Evolutionary conservation across 2,888 invertebrate species (phyloP).

Genomic region (Cosmopolites sordidus): DNA sequence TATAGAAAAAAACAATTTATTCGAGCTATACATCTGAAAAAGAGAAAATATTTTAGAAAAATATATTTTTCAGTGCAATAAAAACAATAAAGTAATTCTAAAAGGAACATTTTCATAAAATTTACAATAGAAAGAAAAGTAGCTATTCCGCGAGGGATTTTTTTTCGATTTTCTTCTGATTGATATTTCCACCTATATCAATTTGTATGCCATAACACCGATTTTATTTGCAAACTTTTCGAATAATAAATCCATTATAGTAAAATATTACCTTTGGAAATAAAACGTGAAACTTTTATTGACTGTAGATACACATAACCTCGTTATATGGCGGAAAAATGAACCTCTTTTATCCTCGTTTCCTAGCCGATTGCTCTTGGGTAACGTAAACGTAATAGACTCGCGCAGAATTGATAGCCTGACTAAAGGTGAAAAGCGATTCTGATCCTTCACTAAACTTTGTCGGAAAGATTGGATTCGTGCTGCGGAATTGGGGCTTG

Average conservation of each 20-base stretch:
- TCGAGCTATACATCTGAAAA: too few relatives aligned
- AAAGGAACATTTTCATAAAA: neutral
- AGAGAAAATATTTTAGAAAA: too few relatives aligned
- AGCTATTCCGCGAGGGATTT: neutral
- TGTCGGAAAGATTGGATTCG: constrained; percentile 42
- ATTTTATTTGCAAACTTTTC: constrained; percentile 27
- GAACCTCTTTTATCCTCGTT: constrained; percentile 42
- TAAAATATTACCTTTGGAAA: constrained; percentile 28
- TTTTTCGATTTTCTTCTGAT: constrained; percentile 12
- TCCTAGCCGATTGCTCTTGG: constrained; percentile 38
- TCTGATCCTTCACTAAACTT: constrained; percentile 40
- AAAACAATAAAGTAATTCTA: neutral
- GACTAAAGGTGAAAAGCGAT: constrained; percentile 45
- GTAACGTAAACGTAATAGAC: constrained; percentile 43
- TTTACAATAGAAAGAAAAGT: constrained; percentile 4
- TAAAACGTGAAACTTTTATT: constrained; percentile 33
- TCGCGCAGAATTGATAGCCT: constrained; percentile 43
- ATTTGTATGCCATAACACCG: constrained; percentile 28
- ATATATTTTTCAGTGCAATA: neutral
- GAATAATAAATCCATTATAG: constrained; percentile 29
- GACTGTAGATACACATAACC: constrained; percentile 33
- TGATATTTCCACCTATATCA: constrained; percentile 27
- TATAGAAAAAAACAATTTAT: too few relatives aligned
- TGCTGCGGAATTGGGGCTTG: constrained; percentile 32
- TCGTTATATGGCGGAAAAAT: constrained; percentile 41